Base-by-base conservation (phyloP, 2,888 invertebrate species). In the Alviniconcha strummeri region DNA sequence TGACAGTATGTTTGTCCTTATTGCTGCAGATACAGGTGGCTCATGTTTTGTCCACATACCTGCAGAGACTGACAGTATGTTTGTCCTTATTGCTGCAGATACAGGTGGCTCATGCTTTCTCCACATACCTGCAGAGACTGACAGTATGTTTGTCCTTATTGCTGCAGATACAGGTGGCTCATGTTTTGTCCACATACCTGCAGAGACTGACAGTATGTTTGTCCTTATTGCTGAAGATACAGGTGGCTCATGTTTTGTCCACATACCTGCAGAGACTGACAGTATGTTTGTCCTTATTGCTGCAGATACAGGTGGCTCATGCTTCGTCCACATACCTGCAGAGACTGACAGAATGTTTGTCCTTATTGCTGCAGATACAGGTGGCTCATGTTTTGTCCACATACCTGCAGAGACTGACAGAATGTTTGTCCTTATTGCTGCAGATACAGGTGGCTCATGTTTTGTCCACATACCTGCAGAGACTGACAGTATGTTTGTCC, bases 361-460 rank as follows among this genome's bases (percentile, higher is more conserved):
- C 64, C 60, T 1, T 13, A 60, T 4, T 57, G 19, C n/a, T 77
- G 60, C 94, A 97, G 97, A 96, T 96, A 94, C 95, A 99, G 89
- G 99, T 99, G 5, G 99, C 4, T 13, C 9, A 64, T 64, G 9
- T 64, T 64, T 15, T 64, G 64, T 64, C 64, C 15, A 13, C 64
- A 13, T 15, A 13, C 64, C 15, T 64, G 11, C 15, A 13, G 64
- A 15, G 15, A 64, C 15, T 64, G 15, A 15, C 64, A 64, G 9
- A 13, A 64, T 64, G 64, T 13, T 13, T 64, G 64, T 64, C 64
- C 9, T 64, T 64, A 13, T 64, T 64, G 64, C 36, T 36, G 3
- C 36, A 36, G 36, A 36, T 1, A 64, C 64, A 3, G 4, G 64
- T 15, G 9, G 64, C 3, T 36, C 36, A 36, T 36, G 36, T 36